These are phyloP conservation scores for Andrena camellia DNA, from an alignment of 2,888 invertebrate genomes.

Conservation along the genomic window DNA sequence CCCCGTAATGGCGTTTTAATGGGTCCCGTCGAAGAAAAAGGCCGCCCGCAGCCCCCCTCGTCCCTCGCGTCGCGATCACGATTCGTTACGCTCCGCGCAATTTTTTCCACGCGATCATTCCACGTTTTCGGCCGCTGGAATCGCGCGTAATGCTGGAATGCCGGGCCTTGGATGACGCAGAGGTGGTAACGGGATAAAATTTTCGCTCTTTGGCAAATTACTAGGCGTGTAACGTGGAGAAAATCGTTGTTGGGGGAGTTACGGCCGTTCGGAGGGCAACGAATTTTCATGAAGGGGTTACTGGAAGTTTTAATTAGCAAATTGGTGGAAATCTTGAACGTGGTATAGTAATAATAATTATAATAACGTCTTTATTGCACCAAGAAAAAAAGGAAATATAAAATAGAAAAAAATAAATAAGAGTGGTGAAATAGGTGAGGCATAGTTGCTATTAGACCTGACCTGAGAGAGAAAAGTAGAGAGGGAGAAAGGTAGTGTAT, in stretches of 20 bases:
- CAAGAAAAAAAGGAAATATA: too few species aligned
- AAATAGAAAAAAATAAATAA: too few species aligned
- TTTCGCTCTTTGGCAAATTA: background rate
- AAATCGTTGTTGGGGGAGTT: background rate
- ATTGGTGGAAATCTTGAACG: too few species aligned
- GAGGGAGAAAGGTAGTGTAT: too few species aligned
- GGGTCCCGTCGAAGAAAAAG: slow-evolving; percentile 47
- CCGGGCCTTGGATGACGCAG: background rate
- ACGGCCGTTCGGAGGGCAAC: background rate
- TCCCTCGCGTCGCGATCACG: slow-evolving; percentile 35
- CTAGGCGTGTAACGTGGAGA: background rate
- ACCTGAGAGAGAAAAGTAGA: too few species aligned
- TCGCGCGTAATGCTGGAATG: background rate
- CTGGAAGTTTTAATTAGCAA: too few species aligned
- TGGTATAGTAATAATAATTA: too few species aligned
- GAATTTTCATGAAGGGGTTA: background rate
- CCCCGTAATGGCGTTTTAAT: slow-evolving; percentile 48
- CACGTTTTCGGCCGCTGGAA: background rate
- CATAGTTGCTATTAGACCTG: too few species aligned
- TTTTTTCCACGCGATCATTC: slow-evolving; percentile 8
- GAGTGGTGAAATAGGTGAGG: too few species aligned
- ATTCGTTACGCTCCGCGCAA: slow-evolving; percentile 41
- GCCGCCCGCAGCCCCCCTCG: slow-evolving; percentile 2
- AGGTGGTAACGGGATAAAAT: background rate
- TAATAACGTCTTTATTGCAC: too few species aligned